Percentiles rank a stretch among this genome's conserved stretches.
Evolutionary conservation across 2,113 vertebrate species (phyloP).

Genomic region (Raphicerus campestris): DNA sequence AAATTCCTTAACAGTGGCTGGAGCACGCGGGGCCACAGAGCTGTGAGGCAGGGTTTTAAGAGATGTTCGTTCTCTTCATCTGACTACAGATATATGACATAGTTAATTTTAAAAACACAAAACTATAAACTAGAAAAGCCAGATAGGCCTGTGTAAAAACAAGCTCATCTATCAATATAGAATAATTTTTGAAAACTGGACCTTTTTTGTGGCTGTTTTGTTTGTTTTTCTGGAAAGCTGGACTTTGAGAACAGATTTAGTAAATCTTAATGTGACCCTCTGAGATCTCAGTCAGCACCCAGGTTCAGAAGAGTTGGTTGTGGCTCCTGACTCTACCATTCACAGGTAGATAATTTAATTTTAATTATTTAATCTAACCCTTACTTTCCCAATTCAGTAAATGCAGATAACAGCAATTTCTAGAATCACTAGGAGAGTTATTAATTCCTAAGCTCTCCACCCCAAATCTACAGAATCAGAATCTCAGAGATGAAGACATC

Average conservation of each 20-base stretch:
- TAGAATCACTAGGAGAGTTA: neutral
- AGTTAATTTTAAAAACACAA: neutral
- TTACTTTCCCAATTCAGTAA: neutral
- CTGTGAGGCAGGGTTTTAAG: neutral
- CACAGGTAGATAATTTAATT: neutral
- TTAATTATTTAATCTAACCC: neutral
- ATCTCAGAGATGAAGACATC: neutral
- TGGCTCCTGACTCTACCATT: neutral
- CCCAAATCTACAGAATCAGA: neutral
- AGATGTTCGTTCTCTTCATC: neutral
- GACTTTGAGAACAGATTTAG: neutral
- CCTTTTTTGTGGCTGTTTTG: neutral
- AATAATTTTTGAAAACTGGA: neutral
- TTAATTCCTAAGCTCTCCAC: neutral
- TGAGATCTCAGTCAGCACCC: neutral
- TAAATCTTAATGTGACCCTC: neutral
- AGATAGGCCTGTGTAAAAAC: neutral
- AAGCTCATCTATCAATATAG: neutral
- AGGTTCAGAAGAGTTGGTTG: neutral
- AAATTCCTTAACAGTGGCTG: neutral
- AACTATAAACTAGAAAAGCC: neutral
- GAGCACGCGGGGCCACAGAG: fast-evolving
- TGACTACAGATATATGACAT: neutral
- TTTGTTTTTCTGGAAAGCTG: neutral
- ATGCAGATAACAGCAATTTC: neutral